These are phyloP conservation scores for Chrosomus eos DNA, from an alignment of 2,797 vertebrate species.

Conservation along the genomic window DNA sequence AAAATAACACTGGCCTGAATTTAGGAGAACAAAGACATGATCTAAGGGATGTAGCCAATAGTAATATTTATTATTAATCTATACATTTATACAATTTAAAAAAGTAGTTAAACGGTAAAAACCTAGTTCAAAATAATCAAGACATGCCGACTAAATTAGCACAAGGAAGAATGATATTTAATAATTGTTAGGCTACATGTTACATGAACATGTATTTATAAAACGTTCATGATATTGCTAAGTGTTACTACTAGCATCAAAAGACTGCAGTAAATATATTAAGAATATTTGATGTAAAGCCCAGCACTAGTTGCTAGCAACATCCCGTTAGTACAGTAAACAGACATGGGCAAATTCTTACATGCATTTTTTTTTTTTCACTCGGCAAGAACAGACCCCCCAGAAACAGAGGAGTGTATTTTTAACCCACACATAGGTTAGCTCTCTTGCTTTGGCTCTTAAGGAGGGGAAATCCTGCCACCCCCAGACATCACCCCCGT, in stretches of 20 bases:
- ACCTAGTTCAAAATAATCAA: no score
- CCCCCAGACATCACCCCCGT: conserved; percentile 46
- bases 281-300: not conserved
- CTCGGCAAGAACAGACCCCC: conserved; percentile 36
- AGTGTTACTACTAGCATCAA: not conserved
- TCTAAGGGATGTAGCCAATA: no score
- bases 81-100: no score
- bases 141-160: not conserved
- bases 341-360: not conserved
- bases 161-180: no score
- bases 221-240: not conserved
- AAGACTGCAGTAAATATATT: not conserved
- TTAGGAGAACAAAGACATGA: no score
- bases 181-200: no score
- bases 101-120: not conserved
- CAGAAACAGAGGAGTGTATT: conserved; percentile 69
- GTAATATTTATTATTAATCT: no score
- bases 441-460: conserved; percentile 59
- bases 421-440: conserved; percentile 55
- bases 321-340: not conserved
- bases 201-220: not conserved
- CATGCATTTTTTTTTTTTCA: conserved; percentile 55
- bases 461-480: conserved; percentile 73
- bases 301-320: not conserved
- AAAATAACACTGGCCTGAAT: no score